These are phyloP conservation scores for Sinohyriopsis cumingii DNA, from an alignment of 2,888 invertebrate genomes.

Conservation along the genomic window DNA sequence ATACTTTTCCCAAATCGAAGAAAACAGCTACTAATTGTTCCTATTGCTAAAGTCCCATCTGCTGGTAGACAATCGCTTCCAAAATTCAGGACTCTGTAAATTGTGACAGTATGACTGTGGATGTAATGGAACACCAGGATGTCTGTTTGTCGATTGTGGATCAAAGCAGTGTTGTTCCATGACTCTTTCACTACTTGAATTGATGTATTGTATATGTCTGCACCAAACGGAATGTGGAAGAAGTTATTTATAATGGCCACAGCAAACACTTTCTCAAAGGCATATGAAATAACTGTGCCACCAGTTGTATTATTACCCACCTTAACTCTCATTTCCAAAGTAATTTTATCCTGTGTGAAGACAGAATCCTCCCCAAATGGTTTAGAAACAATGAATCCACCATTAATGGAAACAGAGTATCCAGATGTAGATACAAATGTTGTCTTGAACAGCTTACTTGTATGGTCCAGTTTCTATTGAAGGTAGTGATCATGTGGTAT, in stretches of 20 bases:
- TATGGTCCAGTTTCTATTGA: neutral
- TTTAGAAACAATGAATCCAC: constrained; percentile 6
- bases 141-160: constrained; percentile 24
- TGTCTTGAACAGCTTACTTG: neutral
- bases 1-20: too few species aligned
- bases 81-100: constrained; percentile 13
- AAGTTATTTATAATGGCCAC: constrained; percentile 22
- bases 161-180: constrained; percentile 37
- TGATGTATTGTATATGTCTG: constrained; percentile 5
- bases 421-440: constrained; percentile 3
- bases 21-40: neutral
- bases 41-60: constrained; percentile 43
- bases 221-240: constrained; percentile 20
- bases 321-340: constrained; percentile 17
- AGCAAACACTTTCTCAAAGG: constrained; percentile 20
- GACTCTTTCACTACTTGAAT: constrained; percentile 22
- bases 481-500: neutral
- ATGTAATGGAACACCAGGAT: constrained; percentile 26
- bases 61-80: constrained; percentile 29
- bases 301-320: constrained; percentile 4
- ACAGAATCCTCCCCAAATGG: neutral
- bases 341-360: constrained; percentile 8
- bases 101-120: neutral
- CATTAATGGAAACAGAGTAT: constrained; percentile 9
- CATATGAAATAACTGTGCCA: constrained; percentile 24